A percentile compares a stretch with the other conserved stretches of the same genome.
Evolutionary conservation across 2,888 invertebrate genomes (phyloP).

Genomic region (Drosophila antonietae): DNA sequence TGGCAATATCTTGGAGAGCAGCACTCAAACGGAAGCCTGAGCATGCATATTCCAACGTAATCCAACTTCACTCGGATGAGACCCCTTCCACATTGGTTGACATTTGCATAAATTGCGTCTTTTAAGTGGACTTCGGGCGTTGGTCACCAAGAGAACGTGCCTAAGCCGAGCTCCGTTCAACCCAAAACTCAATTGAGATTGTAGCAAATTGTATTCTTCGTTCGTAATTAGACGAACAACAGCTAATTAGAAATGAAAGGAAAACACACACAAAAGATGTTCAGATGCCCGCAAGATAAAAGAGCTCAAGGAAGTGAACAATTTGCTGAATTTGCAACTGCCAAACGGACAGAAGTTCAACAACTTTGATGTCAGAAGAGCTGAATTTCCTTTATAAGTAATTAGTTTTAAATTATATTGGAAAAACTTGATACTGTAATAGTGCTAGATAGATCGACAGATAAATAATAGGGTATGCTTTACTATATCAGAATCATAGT

Average conservation of each 20-base stretch:
- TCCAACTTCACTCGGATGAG: slow-evolving; percentile 6
- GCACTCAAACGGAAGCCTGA: slow-evolving; percentile 54
- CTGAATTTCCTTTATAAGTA: background rate
- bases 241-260: slow-evolving; percentile 46
- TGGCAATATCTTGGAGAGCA: slow-evolving; percentile 19
- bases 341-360: slow-evolving; percentile 16
- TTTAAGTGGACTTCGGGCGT: slow-evolving; percentile 48
- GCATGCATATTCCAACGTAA: slow-evolving; percentile 47
- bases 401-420: background rate
- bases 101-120: slow-evolving; percentile 74
- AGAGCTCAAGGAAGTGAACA: slow-evolving; percentile 43
- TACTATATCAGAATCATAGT: too few relatives aligned
- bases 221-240: slow-evolving; percentile 37
- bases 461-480: too few relatives aligned
- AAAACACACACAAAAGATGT: slow-evolving; percentile 28
- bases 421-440: too few relatives aligned
- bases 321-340: slow-evolving; percentile 22
- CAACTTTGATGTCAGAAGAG: background rate
- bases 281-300: slow-evolving; percentile 15
- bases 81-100: slow-evolving; percentile 24
- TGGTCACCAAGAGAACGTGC: slow-evolving; percentile 43
- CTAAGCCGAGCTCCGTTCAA: slow-evolving; percentile 20
- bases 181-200: slow-evolving; percentile 33
- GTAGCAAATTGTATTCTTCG: slow-evolving; percentile 17
- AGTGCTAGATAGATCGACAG: too few relatives aligned